Evolutionary conservation across 2,888 invertebrate species (phyloP).

Genomic region (Agrochola litura): DNA sequence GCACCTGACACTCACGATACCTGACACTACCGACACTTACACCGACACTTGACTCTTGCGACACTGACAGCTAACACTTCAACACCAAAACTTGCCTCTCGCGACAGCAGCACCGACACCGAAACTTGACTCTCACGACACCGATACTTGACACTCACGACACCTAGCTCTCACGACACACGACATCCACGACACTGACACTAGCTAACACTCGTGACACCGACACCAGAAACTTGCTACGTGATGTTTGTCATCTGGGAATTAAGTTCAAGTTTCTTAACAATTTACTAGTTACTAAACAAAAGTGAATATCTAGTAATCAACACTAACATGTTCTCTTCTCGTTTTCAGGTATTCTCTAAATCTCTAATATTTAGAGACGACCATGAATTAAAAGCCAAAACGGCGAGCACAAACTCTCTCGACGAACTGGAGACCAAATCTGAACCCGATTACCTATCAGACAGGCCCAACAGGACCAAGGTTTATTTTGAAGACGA

Average conservation of each 20-base stretch:
- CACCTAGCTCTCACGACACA: too few species aligned
- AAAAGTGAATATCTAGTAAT: neutral
- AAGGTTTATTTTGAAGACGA: slow-evolving; percentile 89
- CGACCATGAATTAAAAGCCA: slow-evolving; percentile 83
- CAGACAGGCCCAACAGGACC: slow-evolving; percentile 85
- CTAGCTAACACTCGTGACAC: neutral
- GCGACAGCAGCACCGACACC: too few species aligned
- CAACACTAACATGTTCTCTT: neutral
- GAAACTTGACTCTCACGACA: neutral
- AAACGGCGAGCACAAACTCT: slow-evolving; percentile 76
- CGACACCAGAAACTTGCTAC: neutral
- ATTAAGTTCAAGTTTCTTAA: neutral
- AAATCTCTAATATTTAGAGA: slow-evolving; percentile 89
- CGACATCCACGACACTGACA: too few species aligned
- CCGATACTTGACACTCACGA: too few species aligned
- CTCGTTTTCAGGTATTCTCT: slow-evolving; percentile 85
- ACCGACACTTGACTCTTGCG: neutral
- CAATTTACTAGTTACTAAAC: neutral
- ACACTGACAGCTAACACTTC: too few species aligned
- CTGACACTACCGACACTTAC: too few species aligned
- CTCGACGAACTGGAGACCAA: slow-evolving; percentile 86
- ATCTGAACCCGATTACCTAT: slow-evolving; percentile 85
- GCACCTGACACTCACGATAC: neutral
- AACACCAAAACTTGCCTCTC: too few species aligned
- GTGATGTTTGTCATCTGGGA: neutral